phyloP scores from a whole-genome alignment of 2,113 vertebrate species.

The Charadrius vociferus region DNA sequence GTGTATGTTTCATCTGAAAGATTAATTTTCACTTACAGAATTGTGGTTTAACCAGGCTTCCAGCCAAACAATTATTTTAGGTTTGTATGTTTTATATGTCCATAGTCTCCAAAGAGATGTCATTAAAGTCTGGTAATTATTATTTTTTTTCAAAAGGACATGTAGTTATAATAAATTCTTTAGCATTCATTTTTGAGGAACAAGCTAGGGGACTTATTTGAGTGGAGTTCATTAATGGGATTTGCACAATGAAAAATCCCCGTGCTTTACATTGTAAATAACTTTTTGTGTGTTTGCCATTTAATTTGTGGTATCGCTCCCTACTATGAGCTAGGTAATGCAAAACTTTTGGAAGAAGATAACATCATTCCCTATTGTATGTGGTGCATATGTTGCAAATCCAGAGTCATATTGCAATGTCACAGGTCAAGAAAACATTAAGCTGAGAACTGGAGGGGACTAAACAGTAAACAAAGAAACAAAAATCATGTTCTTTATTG shows the following conservation, averaged over 20 bases:
- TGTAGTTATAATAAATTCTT: background rate
- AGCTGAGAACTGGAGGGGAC: background rate
- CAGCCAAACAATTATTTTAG: constrained; percentile 19
- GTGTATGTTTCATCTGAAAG: background rate
- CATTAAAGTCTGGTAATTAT: constrained; percentile 3
- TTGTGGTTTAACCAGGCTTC: background rate
- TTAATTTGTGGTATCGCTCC: background rate
- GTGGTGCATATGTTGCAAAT: background rate
- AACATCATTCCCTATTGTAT: background rate
- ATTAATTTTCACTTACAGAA: background rate
- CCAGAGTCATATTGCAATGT: background rate
- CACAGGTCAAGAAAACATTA: background rate
- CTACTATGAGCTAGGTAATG: background rate
- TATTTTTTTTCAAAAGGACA: background rate
- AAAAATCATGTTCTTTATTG: background rate
- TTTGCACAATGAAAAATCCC: background rate
- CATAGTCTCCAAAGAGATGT: background rate
- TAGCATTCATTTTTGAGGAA: background rate
- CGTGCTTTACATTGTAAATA: background rate
- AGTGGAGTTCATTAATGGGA: background rate
- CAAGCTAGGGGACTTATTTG: background rate
- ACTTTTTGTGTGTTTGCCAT: background rate
- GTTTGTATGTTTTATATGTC: background rate
- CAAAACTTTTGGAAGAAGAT: background rate
- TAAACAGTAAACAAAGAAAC: background rate